Evolutionary conservation across 1,140 invertebrate species (phyloP).

Genomic region (Bombus turneri): DNA sequence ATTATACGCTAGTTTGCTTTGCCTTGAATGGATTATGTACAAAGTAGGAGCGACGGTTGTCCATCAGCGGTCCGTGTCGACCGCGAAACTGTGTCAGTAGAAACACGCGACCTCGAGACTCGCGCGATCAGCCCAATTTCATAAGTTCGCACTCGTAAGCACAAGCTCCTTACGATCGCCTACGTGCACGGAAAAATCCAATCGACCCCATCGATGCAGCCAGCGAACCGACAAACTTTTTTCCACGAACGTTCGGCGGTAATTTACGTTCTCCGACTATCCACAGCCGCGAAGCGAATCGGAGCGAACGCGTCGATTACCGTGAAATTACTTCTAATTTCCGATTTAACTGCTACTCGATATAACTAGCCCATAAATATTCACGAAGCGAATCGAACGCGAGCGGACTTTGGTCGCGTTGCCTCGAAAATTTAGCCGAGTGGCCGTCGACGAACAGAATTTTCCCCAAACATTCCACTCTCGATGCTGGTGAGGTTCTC

Average conservation of each 20-base stretch:
- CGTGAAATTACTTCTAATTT: slow-evolving; percentile 45
- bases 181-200: too few species aligned
- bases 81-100: too few species aligned
- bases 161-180: too few species aligned
- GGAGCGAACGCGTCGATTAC: slow-evolving; percentile 23
- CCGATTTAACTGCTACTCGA: slow-evolving; percentile 31
- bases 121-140: too few species aligned
- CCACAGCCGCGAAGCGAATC: slow-evolving; percentile 30
- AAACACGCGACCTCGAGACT: too few species aligned
- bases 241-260: neutral
- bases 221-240: neutral
- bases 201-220: too few species aligned
- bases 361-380: slow-evolving; percentile 46
- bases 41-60: too few species aligned
- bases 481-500: neutral
- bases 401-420: neutral
- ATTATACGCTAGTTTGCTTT: too few species aligned
- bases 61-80: too few species aligned
- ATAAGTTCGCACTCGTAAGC: too few species aligned
- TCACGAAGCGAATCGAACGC: slow-evolving; percentile 6
- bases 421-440: too few species aligned
- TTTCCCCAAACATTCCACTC: neutral
- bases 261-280: slow-evolving; percentile 29
- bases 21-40: too few species aligned
- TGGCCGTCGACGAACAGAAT: neutral